Percentiles rank a stretch among this genome's conserved stretches.
phyloP scores from a whole-genome alignment of 2,113 vertebrate genomes.

The Bufo gargarizans region DNA sequence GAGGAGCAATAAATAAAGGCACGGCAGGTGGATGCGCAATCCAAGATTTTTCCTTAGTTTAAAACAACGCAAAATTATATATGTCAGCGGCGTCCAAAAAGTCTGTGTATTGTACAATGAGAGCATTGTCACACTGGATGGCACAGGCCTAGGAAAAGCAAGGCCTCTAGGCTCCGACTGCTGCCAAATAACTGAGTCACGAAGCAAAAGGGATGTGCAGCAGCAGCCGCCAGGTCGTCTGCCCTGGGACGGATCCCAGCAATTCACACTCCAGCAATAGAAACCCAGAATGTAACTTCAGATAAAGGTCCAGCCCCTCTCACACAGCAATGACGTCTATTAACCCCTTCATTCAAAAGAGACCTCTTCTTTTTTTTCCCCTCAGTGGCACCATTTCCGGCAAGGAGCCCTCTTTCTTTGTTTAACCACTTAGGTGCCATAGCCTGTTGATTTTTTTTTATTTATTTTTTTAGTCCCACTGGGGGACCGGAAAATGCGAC shows the following conservation, averaged over 20 bases:
- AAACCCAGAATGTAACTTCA: background rate
- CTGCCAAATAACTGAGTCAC: background rate
- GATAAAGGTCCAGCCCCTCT: background rate
- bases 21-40: too few species aligned
- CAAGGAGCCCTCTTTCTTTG: too few species aligned
- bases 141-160: background rate
- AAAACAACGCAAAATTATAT: background rate
- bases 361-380: too few species aligned
- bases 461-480: too few species aligned
- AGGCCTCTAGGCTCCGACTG: background rate
- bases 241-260: background rate
- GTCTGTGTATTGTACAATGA: background rate
- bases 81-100: background rate
- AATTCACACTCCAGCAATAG: slow-evolving; percentile 23
- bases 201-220: too few species aligned
- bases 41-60: too few species aligned
- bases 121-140: background rate
- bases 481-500: too few species aligned
- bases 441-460: too few species aligned
- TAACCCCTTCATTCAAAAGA: too few species aligned
- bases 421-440: too few species aligned
- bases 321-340: background rate
- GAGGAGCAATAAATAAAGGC: too few species aligned
- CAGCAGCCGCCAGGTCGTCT: background rate
- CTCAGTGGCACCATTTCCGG: too few species aligned